Conservation (phyloP, 2,113 vertebrate genomes). For the Neolamprologus sp. region DNA sequence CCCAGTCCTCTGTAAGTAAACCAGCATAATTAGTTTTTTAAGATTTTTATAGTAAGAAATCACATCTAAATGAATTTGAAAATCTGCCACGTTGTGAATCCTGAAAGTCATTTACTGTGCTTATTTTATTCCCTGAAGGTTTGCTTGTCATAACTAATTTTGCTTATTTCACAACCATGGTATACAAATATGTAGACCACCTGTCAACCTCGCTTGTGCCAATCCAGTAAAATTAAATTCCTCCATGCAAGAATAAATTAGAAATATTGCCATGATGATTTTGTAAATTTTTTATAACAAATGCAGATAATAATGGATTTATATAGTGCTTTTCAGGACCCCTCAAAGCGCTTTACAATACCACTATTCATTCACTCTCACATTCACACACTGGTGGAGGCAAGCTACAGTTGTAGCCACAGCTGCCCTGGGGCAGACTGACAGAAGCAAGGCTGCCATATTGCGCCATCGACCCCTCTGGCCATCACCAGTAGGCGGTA, state of each 20-base stretch:
- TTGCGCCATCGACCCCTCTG: too few species aligned
- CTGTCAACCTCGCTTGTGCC: not conserved
- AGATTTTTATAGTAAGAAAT: not conserved
- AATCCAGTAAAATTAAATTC: not conserved
- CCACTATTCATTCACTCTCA: too few species aligned
- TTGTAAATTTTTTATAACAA: not conserved
- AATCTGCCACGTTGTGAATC: not conserved
- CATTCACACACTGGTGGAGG: too few species aligned
- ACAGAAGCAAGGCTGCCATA: too few species aligned
- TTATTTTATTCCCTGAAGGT: not conserved
- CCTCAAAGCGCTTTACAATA: too few species aligned
- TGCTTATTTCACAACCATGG: not conserved
- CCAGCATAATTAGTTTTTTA: not conserved
- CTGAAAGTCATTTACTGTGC: not conserved
- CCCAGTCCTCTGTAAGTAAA: not conserved
- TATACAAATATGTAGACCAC: not conserved
- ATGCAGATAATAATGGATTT: not conserved
- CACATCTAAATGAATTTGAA: not conserved
- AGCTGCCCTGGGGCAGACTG: too few species aligned
- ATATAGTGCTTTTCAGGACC: too few species aligned
- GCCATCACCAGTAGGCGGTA: too few species aligned
- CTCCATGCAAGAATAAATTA: not conserved
- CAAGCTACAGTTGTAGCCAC: too few species aligned
- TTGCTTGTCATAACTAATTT: not conserved
- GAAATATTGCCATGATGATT: not conserved